Base-by-base conservation (phyloP, 2,113 vertebrate species). In the Mastomys natalensis region DNA sequence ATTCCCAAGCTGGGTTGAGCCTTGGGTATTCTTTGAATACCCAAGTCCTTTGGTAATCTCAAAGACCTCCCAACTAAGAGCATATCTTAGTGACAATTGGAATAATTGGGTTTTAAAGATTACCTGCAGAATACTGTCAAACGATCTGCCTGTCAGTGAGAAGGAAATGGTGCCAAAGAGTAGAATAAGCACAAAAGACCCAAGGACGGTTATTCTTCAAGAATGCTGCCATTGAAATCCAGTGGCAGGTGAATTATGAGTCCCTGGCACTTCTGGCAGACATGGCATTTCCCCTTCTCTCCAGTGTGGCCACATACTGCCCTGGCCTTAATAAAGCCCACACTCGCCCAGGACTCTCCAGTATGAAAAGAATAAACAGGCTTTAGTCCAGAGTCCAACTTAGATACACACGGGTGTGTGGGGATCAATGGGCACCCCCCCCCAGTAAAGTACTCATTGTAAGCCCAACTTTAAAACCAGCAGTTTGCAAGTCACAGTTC, bases 1-100 rank as follows among this genome's bases (percentile, higher is more conserved):
- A 66, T 81, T 88, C 82, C 40, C 48, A 64, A 31, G 60, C 78
- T 81, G 72, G 64, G 37, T 91, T 43, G 80, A 92, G 74, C 70
- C 94, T 96, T 53, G 78, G 86, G 92, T 66, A 95, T 66, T 64
- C 16, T 97, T 81, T 95, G 73, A 95, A 94, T 40, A 87, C 77
- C 48, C 17, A 26, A 95, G 92, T 66, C 77, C 76, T 92, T 93
- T 95, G 87, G 89, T 95, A 89, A 16, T 70, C 76, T n/a, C 13
- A 77, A 62, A 93, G 92, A 62, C 86, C 92, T 95, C 95, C 90
- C 90, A 90, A 78, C 45, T 34, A 51, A 89, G 48, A 37, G 17
- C 40, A 82, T 73, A 40, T 89, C 87, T 91, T 91, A 87, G 81
- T 89, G 60, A 89, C 76, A 68, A 34, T 82, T 94, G 31, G 19